These are phyloP conservation scores for Tympanoctomys barrerae DNA, from an alignment of 2,797 vertebrate genomes.

Conservation along the genomic window DNA sequence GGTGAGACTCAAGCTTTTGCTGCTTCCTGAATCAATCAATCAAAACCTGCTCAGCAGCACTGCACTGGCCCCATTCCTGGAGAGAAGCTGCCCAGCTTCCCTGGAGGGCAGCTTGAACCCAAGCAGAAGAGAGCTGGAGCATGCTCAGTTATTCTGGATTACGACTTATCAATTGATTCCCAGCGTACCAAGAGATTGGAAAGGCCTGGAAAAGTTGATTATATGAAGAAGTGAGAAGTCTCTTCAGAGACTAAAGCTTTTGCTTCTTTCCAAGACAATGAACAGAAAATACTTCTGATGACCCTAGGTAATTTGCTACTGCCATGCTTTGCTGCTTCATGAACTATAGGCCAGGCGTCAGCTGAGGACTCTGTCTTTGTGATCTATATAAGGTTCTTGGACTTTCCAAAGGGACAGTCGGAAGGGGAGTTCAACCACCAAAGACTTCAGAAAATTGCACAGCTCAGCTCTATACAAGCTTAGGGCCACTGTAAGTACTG, in stretches of 20 bases:
- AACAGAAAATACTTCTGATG: not conserved
- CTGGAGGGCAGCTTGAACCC: not conserved
- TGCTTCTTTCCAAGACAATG: not conserved
- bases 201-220: not conserved
- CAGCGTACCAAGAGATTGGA: not conserved
- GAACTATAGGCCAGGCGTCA: not conserved
- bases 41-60: not conserved
- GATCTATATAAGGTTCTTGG: not conserved
- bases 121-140: not conserved
- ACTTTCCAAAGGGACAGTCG: not conserved
- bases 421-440: not conserved
- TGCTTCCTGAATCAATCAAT: not conserved
- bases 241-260: not conserved
- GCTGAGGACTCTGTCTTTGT: not conserved
- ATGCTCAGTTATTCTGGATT: not conserved
- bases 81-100: not conserved
- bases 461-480: not conserved
- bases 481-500: fast-evolving
- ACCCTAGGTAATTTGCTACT: not conserved
- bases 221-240: not conserved
- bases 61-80: no score
- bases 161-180: no score
- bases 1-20: not conserved
- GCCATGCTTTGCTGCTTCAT: not conserved
- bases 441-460: not conserved